phyloP scores from a whole-genome alignment of 2,113 vertebrate species.

The Centropristis striata region DNA sequence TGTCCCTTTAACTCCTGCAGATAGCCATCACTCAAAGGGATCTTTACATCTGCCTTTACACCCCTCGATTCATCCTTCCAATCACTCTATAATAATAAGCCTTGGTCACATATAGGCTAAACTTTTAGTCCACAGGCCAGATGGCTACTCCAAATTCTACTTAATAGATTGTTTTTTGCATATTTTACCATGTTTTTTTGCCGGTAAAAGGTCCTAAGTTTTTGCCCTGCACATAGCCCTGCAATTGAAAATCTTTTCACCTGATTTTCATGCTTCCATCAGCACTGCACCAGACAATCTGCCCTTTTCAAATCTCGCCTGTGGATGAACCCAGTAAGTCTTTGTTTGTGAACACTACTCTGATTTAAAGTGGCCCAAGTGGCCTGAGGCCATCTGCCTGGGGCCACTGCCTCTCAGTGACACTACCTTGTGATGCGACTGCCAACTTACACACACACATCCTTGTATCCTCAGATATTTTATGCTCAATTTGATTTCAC shows the following conservation, averaged over 20 bases:
- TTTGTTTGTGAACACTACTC: slow-evolving; percentile 52
- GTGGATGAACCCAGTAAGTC: slow-evolving; percentile 51
- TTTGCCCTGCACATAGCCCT: neutral
- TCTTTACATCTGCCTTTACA: neutral
- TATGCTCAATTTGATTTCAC: slow-evolving; percentile 45
- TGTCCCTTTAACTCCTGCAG: neutral
- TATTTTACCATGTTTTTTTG: too few relatives aligned
- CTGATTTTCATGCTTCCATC: slow-evolving; percentile 54
- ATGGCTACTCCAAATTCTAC: too few relatives aligned
- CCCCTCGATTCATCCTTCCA: neutral
- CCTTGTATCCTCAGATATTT: slow-evolving; percentile 23
- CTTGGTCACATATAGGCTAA: slow-evolving; percentile 19
- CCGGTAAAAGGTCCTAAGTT: too few relatives aligned
- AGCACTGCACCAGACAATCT: slow-evolving; percentile 53
- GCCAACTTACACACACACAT: neutral
- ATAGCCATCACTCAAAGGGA: neutral
- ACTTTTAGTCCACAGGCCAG: too few relatives aligned
- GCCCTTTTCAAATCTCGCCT: slow-evolving; percentile 57
- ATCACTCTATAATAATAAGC: slow-evolving; percentile 40
- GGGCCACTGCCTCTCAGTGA: slow-evolving; percentile 46
- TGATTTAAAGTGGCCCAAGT: slow-evolving; percentile 54
- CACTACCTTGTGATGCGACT: slow-evolving; percentile 63
- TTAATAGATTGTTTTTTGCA: too few relatives aligned
- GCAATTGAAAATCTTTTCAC: slow-evolving; percentile 35
- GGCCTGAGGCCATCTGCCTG: slow-evolving; percentile 42